Conservation (phyloP, 2,797 vertebrate species). For the Pygocentrus nattereri region DNA sequence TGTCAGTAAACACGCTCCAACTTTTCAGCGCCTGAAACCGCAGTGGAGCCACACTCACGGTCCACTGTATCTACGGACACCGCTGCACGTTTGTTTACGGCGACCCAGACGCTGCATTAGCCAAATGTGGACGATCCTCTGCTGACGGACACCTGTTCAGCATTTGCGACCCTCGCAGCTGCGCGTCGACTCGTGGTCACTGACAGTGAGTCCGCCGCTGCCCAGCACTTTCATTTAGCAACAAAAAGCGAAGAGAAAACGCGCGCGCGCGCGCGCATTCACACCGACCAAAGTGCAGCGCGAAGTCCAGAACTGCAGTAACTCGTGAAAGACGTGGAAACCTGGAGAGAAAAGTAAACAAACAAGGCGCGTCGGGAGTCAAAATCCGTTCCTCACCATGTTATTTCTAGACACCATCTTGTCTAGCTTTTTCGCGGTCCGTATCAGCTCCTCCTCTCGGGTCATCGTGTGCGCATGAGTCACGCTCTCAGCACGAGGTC, state of each 20-base stretch:
- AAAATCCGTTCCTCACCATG: slow-evolving; percentile 85
- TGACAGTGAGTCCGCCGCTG: no score
- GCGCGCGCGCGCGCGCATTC: background rate
- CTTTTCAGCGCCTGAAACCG: background rate
- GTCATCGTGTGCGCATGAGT: slow-evolving; percentile 84
- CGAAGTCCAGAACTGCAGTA: no score
- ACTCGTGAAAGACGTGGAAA: background rate
- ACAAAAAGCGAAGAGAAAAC: background rate
- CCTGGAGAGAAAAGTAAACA: background rate
- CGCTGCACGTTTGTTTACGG: background rate
- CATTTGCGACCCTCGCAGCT: slow-evolving; percentile 41
- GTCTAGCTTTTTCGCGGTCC: slow-evolving; percentile 93
- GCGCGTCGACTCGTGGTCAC: background rate
- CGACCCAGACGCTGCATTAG: slow-evolving; percentile 19
- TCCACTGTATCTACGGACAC: background rate
- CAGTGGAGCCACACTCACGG: background rate
- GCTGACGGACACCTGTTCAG: slow-evolving; percentile 75
- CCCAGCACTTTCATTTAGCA: background rate
- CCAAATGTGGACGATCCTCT: slow-evolving; percentile 35
- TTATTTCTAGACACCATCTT: slow-evolving; percentile 95
- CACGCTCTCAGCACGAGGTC: slow-evolving; percentile 30
- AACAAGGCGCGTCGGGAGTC: slow-evolving; percentile 58
- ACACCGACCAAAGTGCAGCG: background rate
- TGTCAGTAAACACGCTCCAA: slow-evolving; percentile 12
- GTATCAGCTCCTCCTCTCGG: slow-evolving; percentile 89